These are phyloP conservation scores for Porites lobata DNA, from an alignment of 92 coral and sea anemone genomes.

Conservation along the genomic window DNA sequence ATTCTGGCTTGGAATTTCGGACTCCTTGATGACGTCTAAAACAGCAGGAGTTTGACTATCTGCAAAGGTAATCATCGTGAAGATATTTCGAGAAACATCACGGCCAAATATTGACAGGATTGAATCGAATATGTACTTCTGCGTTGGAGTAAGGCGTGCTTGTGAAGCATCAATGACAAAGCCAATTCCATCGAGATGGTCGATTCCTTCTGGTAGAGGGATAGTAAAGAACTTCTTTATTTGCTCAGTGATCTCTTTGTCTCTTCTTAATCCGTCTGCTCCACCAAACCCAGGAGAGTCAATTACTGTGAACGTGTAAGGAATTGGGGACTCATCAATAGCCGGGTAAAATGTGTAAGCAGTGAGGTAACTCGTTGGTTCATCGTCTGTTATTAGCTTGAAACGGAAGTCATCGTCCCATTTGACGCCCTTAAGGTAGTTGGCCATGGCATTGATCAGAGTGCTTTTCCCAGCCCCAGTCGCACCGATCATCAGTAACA, in stretches of 20 bases:
- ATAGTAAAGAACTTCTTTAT: slow-evolving; percentile 65
- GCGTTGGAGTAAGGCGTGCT: slow-evolving; percentile 49
- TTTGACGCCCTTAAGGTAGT: slow-evolving; percentile 48
- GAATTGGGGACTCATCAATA: background rate
- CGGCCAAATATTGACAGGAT: slow-evolving; percentile 68
- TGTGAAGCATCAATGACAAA: slow-evolving; percentile 59
- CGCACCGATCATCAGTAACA: slow-evolving; percentile 48
- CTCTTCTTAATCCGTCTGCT: slow-evolving; percentile 53
- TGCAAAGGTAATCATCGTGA: slow-evolving; percentile 70
- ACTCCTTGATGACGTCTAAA: slow-evolving; percentile 43
- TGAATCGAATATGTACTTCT: slow-evolving; percentile 66
- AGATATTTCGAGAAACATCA: slow-evolving; percentile 50
- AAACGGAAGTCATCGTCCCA: slow-evolving; percentile 49
- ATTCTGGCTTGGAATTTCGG: slow-evolving; percentile 8
- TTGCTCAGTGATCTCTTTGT: slow-evolving; percentile 54
- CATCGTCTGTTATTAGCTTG: slow-evolving; percentile 25
- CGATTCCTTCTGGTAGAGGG: slow-evolving; percentile 42
- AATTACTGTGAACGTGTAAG: slow-evolving; percentile 47
- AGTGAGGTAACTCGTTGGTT: too few species aligned
- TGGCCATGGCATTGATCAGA: slow-evolving; percentile 55
- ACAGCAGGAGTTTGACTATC: slow-evolving; percentile 62
- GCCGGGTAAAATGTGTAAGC: too few species aligned
- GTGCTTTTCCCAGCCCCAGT: slow-evolving; percentile 66
- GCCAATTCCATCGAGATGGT: slow-evolving; percentile 61
- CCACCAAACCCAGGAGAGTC: slow-evolving; percentile 68